phyloP scores from a whole-genome alignment of 1,140 invertebrate genomes.

The Ridgeia piscesae region DNA sequence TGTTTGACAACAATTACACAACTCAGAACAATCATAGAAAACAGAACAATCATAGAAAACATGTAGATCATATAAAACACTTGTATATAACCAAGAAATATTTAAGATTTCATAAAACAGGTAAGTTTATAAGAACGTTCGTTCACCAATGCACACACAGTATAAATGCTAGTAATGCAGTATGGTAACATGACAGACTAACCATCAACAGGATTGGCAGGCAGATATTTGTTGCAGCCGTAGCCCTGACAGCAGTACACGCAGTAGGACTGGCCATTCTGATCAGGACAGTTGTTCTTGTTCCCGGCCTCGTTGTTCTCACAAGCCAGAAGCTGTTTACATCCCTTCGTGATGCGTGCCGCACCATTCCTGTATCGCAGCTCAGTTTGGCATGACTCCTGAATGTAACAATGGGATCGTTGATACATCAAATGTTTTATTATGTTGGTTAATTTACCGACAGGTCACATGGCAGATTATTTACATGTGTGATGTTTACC shows the following conservation, averaged over 20 bases:
- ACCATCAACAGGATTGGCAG: neutral
- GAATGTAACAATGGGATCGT: neutral
- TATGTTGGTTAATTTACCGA: no score
- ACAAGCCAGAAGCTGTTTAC: neutral
- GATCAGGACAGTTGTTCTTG: neutral
- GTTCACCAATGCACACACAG: neutral
- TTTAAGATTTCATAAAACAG: neutral
- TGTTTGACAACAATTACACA: neutral
- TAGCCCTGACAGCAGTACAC: slow-evolving; percentile 12
- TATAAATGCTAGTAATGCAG: neutral
- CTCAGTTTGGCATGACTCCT: neutral
- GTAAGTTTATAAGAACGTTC: neutral
- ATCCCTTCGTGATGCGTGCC: neutral
- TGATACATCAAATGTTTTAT: neutral
- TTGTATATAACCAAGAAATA: neutral
- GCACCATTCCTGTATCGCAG: neutral
- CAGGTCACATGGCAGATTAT: no score
- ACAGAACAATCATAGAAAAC: neutral
- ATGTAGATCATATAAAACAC: neutral
- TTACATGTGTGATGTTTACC: no score
- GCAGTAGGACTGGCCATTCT: neutral
- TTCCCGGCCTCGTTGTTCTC: neutral
- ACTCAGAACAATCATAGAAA: neutral
- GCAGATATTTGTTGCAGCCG: slow-evolving; percentile 8
- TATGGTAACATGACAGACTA: neutral